These are phyloP conservation scores for Melanostoma mellinum DNA, from an alignment of 2,888 invertebrate genomes.

Conservation along the genomic window DNA sequence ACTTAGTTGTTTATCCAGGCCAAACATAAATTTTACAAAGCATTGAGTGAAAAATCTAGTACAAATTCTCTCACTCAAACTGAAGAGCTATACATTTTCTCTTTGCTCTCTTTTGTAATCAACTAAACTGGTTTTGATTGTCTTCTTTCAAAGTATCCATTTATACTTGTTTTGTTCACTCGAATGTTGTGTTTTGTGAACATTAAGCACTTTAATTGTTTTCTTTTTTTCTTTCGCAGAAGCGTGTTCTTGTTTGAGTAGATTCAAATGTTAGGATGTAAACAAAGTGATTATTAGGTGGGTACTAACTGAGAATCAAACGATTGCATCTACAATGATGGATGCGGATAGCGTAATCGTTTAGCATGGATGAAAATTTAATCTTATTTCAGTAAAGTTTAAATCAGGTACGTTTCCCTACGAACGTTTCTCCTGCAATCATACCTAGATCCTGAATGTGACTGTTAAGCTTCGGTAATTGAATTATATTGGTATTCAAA, in stretches of 20 bases:
- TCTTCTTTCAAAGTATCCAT: not conserved
- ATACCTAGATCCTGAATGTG: too few species aligned
- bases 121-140: slow-evolving; percentile 66
- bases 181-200: slow-evolving; percentile 56
- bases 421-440: too few species aligned
- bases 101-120: slow-evolving; percentile 31
- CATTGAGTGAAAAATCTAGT: slow-evolving; percentile 48
- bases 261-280: slow-evolving; percentile 62
- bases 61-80: slow-evolving; percentile 51
- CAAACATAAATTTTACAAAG: not conserved
- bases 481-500: too few species aligned
- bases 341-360: too few species aligned
- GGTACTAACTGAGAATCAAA: not conserved
- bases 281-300: slow-evolving; percentile 65
- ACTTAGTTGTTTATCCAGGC: not conserved
- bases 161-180: slow-evolving; percentile 49
- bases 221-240: slow-evolving; percentile 1
- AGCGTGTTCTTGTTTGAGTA: slow-evolving; percentile 55
- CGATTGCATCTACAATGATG: too few species aligned
- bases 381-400: too few species aligned
- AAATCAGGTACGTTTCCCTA: too few species aligned
- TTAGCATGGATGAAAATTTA: too few species aligned
- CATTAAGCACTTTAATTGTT: slow-evolving; percentile 6
- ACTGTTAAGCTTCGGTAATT: too few species aligned
- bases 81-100: not conserved